phyloP scores from a whole-genome alignment of 2,797 vertebrate species.

The Enteromius treurensis region DNA sequence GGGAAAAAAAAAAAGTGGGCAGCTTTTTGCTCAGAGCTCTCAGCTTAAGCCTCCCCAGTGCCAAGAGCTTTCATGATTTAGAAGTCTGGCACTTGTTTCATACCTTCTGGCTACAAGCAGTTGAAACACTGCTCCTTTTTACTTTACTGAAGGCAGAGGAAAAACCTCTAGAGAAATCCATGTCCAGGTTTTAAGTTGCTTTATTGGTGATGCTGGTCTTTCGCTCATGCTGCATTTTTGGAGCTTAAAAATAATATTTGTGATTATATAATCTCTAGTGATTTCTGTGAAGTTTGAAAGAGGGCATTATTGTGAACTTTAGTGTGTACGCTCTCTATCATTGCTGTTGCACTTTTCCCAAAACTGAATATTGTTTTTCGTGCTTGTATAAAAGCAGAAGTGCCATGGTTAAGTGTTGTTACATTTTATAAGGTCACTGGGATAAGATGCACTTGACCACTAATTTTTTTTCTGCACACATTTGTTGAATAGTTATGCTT shows the following conservation, averaged over 20 bases:
- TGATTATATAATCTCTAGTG: slow-evolving; percentile 78
- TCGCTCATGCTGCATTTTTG: slow-evolving; percentile 65
- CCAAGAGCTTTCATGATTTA: slow-evolving; percentile 83
- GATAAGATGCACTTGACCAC: background rate
- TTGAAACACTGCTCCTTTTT: slow-evolving; percentile 71
- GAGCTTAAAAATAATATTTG: slow-evolving; percentile 71
- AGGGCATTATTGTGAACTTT: slow-evolving; percentile 60
- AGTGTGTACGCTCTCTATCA: slow-evolving; percentile 26
- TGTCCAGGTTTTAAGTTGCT: slow-evolving; percentile 65
- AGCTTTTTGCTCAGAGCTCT: slow-evolving; percentile 79
- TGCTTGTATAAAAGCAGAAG: slow-evolving; percentile 17
- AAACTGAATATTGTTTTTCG: slow-evolving; percentile 31
- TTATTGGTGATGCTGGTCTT: slow-evolving; percentile 57
- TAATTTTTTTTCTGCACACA: background rate
- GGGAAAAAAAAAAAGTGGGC: slow-evolving; percentile 75
- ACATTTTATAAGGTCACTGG: background rate
- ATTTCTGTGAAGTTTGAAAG: slow-evolving; percentile 71
- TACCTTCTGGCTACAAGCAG: slow-evolving; percentile 82
- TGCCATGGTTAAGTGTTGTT: slow-evolving; percentile 21
- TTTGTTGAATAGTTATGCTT: background rate
- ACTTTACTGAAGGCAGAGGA: slow-evolving; percentile 70
- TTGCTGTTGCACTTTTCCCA: slow-evolving; percentile 19
- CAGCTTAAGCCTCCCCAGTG: slow-evolving; percentile 77
- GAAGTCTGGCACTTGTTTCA: slow-evolving; percentile 78
- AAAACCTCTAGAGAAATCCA: slow-evolving; percentile 79